Base-by-base conservation (phyloP, 2,888 invertebrate genomes). In the Chaetogeoica ovagalla region DNA sequence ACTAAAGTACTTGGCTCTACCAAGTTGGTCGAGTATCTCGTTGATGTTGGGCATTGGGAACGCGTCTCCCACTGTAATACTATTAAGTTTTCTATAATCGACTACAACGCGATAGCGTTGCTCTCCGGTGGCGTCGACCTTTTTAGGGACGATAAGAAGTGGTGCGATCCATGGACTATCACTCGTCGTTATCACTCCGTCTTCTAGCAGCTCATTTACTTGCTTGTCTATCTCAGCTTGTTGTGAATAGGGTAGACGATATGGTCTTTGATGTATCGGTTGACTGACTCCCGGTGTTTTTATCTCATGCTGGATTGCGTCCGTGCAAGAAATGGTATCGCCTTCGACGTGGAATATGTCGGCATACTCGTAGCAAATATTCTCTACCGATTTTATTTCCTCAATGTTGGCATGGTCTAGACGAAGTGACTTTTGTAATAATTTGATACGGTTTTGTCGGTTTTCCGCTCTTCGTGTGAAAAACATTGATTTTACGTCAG, bases 121-220 rank as follows among this genome's bases (percentile, higher is more conserved):
- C 83, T 85, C 82, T 1, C 85, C 85, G 0, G 83, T 82, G 0
- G 84, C 82, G 48, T 85, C 85, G 7, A 83, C 17, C 82, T 86
- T 86, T 81, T 86, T 86, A 0, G 85, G 85, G 0, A 86, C 86
- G 43, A 86, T 82, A 83, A 85, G 85, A 2, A 86, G 83, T 2
- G 85, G 86, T 11, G 84, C 84, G 70, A 84, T 63, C 37, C 37
- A 63, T 17, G 37, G 17, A 17, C 63, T 63, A 7, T 37, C 63
- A 19, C 63, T 63, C 9, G 15, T 15, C 1, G 37, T 15, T 30
- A 63, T 37, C 15, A 63, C 17, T 13, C 63, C 66, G 21, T 48
- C 21, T 43, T 66, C 39, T 2, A 21, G 1, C 1, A 66, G 4
- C 37, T 43, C 4, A 17, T 48, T 37, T 13, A 66, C 23, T 48